Evolutionary conservation across 2,888 invertebrate species (phyloP).

Genomic region (Scaptomyza cyrtandrae): DNA sequence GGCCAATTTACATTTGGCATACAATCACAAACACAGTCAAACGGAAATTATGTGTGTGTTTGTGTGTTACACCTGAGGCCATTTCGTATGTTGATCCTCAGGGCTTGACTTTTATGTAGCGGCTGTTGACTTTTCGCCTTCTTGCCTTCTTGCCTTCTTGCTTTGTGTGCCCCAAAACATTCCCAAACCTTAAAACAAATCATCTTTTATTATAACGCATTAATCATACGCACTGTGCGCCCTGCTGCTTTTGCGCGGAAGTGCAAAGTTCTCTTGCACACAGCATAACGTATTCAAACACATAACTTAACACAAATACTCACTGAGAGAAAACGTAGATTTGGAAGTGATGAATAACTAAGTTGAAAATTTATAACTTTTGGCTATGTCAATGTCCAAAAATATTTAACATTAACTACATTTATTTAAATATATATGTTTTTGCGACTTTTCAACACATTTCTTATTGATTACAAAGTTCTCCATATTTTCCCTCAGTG

Average conservation of each 20-base stretch:
- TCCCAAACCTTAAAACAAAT: slow-evolving; percentile 66
- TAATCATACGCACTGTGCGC: slow-evolving; percentile 70
- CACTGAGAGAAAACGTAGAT: background rate
- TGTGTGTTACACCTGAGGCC: slow-evolving; percentile 51
- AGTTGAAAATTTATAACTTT: background rate
- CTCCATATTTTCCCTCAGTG: background rate
- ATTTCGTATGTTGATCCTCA: slow-evolving; percentile 27
- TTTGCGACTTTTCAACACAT: too few relatives aligned
- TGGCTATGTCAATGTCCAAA: background rate
- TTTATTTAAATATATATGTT: too few relatives aligned
- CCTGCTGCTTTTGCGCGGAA: slow-evolving; percentile 44
- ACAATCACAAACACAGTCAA: slow-evolving; percentile 38
- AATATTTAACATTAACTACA: too few relatives aligned
- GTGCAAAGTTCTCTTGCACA: slow-evolving; percentile 65
- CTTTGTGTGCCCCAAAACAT: slow-evolving; percentile 16
- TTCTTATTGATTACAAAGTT: too few relatives aligned
- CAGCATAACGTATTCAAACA: slow-evolving; percentile 19
- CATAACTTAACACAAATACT: slow-evolving; percentile 35
- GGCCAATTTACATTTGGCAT: slow-evolving; percentile 72
- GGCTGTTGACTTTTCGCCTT: slow-evolving; percentile 73
- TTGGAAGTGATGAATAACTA: background rate
- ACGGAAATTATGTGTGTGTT: slow-evolving; percentile 38
- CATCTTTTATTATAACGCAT: slow-evolving; percentile 77
- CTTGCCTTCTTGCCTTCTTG: slow-evolving; percentile 51
- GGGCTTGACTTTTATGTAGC: slow-evolving; percentile 60